These are phyloP conservation scores for Ametastegia equiseti DNA, from an alignment of 2,888 invertebrate genomes.

Conservation along the genomic window DNA sequence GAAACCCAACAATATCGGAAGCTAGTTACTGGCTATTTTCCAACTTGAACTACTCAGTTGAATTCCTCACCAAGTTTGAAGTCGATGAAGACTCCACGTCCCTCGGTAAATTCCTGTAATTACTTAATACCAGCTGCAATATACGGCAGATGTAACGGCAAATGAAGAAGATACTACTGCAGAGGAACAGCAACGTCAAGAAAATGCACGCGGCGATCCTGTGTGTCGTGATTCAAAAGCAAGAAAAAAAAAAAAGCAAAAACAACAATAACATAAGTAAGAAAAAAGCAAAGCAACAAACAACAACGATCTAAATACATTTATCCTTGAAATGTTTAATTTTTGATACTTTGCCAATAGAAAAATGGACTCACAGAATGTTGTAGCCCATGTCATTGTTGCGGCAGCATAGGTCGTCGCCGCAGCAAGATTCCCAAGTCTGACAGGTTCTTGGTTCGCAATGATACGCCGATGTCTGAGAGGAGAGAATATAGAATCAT, in stretches of 20 bases:
- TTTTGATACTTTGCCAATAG: too few species aligned
- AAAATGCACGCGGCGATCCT: not conserved
- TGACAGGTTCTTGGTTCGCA: conserved; percentile 15
- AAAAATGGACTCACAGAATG: not conserved
- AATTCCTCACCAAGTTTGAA: conserved; percentile 13
- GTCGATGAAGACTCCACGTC: not conserved
- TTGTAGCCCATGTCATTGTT: not conserved
- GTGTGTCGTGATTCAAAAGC: too few species aligned
- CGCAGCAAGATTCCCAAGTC: conserved; percentile 20
- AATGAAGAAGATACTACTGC: conserved; percentile 10
- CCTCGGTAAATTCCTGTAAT: not conserved
- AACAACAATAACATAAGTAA: not conserved
- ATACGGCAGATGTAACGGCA: not conserved
- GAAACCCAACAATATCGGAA: not conserved
- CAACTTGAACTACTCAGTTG: not conserved
- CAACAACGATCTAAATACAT: too few species aligned
- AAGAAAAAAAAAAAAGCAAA: not conserved
- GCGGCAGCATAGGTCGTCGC: not conserved
- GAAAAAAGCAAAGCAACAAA: not conserved
- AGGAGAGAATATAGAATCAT: not conserved
- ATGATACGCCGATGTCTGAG: conserved; percentile 3
- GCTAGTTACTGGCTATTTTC: not conserved
- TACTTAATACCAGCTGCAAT: not conserved
- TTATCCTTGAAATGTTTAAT: too few species aligned
- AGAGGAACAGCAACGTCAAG: not conserved